These are phyloP conservation scores for Sebastes umbrosus DNA, from an alignment of 2,797 vertebrate genomes.

Conservation along the genomic window DNA sequence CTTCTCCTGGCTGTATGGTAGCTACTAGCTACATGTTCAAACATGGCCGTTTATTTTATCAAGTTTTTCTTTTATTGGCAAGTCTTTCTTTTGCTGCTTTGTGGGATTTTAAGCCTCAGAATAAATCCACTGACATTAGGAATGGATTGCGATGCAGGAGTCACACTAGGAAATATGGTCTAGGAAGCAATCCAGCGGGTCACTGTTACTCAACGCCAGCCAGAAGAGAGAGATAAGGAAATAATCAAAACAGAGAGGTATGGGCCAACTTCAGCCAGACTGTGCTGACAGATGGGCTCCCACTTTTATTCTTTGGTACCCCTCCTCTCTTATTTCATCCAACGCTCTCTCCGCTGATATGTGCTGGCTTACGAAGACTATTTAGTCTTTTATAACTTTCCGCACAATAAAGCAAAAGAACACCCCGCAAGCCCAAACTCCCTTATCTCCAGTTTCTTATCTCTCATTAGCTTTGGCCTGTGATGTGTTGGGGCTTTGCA, in stretches of 20 bases:
- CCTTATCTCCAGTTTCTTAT: constrained; percentile 68
- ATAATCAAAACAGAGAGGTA: constrained; percentile 72
- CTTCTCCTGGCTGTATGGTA: background rate
- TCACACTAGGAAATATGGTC: constrained; percentile 66
- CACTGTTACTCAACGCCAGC: constrained; percentile 69
- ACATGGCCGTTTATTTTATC: constrained; percentile 22
- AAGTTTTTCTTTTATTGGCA: constrained; percentile 5
- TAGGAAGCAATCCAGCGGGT: constrained; percentile 72
- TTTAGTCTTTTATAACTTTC: constrained; percentile 49
- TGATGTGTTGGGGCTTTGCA: constrained; percentile 53
- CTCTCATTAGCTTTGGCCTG: constrained; percentile 72
- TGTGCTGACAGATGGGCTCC: constrained; percentile 65
- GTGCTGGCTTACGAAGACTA: constrained; percentile 20
- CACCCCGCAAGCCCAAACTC: constrained; percentile 39
- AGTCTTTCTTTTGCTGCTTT: constrained; percentile 16
- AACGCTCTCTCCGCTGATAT: constrained; percentile 30
- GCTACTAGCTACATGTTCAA: background rate
- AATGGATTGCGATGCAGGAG: constrained; percentile 50
- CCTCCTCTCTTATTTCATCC: constrained; percentile 49
- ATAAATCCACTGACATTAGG: constrained; percentile 62
- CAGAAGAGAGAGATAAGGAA: constrained; percentile 75
- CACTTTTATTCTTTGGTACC: constrained; percentile 45
- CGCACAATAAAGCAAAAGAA: constrained; percentile 54
- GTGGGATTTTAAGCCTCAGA: constrained; percentile 36
- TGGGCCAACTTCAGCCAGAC: constrained; percentile 67